Evolutionary conservation across 2,113 vertebrate species (phyloP), one percentile per base, ranked within the genome.

Genomic region (Tiliqua scincoides): DNA sequence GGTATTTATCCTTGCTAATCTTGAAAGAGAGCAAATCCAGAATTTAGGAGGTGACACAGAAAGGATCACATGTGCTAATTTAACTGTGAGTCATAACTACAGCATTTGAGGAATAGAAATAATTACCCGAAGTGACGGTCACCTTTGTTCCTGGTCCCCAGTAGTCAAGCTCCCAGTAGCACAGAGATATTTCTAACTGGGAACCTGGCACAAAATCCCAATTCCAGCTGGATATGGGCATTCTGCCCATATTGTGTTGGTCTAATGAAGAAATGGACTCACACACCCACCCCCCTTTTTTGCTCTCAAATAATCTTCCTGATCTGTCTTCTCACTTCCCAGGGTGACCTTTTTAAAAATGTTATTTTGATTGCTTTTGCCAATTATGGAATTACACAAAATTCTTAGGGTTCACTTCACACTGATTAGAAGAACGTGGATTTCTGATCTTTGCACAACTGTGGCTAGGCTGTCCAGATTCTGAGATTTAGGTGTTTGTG

Each of bases 101-200:
- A 30, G 65, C 35, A 72, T 52, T 63, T 74, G 67, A 72, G 23
- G 21, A 37, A 71, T 71, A 62, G 72, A 79, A 83, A 21, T 18
- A 80, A 32, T 84, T 88, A 85, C 82, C 88, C 72, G 73, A 37
- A 5, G 72, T 62, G 21, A 89, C 52, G 3, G 63, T 82, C 27
- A 78, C 23, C 15, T 23, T 30, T 3, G 79, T 82, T 37, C 83
- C 88, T 85, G 27, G 48, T 11, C 88, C 83, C 83, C 83, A 85
- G 40, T 82, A 30, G 0, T 63, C 77, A 10, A 85, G 54, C 21
- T 37, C 27, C 68, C 77, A 85, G 82, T 80, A 8, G 23, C 88
- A 89, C 84, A 72, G 43, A 74, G n/a, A 30, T 52, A 25, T 0
- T 20, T 71, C 14, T 54, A 21, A 70, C 32, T 12, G 2, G 23